Base-by-base conservation (phyloP, 1,140 invertebrate genomes). In the Zaprionus tsacasi region DNA sequence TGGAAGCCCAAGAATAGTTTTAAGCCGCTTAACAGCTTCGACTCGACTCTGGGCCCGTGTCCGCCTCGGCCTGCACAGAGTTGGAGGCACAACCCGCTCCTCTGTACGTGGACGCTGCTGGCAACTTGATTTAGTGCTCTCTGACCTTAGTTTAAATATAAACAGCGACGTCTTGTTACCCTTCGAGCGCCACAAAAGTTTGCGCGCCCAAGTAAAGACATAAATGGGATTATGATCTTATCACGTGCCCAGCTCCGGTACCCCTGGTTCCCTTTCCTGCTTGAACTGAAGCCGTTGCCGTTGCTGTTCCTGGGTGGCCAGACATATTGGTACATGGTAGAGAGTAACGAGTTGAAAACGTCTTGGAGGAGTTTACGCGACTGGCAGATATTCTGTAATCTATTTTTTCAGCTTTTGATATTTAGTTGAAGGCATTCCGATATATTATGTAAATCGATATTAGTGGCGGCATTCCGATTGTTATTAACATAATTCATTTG, bases 151-250 rank as follows among this genome's bases (percentile, higher is more conserved):
- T 92, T 92, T 87, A 91, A 91, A 92, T 78, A 91, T 90, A 91
- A 91, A 91, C 86, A 91, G 85, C 68, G 65, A 78, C 83, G 70
- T 78, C 82, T 79, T 74, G 43, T 54, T 58, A 78, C 75, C 70
- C 58, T 57, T 77, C 21, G n/a, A 59, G 56, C 38, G 45, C 54
- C 50, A 72, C 70, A 87, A 82, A 88, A 88, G 76, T 87, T 87
- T 88, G 55, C 83, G 75, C 77, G 78, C 78, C 76, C 73, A 75
- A 88, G 81, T 91, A 89, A 86, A 81, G 83, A 92, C 91, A 91
- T 91, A 92, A 92, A 92, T 92, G 91, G 91, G 91, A 92, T 92
- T 92, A 92, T 92, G 91, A 92, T 92, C 89, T 92, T 92, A 92
- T 92, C 91, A 91, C 79, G 85, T 79, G 65, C 72, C 73, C 75